These are phyloP conservation scores for Eilema caniola DNA, from an alignment of 2,888 invertebrate genomes.

Conservation along the genomic window DNA sequence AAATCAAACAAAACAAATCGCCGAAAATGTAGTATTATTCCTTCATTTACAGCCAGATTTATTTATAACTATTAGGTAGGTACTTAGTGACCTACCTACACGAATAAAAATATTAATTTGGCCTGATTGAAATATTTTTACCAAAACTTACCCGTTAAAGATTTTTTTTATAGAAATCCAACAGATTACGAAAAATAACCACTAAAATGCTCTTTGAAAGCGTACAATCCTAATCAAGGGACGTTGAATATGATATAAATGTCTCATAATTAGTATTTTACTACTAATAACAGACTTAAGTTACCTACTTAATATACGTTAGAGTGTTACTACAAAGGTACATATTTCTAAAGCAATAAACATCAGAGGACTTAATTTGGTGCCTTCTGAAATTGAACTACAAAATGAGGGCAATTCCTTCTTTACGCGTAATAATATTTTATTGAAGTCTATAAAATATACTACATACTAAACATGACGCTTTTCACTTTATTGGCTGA, in stretches of 20 bases:
- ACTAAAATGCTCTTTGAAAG: too few species aligned
- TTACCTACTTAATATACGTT: too few species aligned
- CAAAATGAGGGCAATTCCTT: background rate
- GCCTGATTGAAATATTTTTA: too few species aligned
- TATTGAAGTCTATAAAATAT: constrained; percentile 36
- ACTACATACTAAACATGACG: constrained; percentile 25
- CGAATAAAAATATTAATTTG: too few species aligned
- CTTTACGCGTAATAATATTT: constrained; percentile 37
- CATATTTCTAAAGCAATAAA: background rate
- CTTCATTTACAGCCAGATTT: too few species aligned
- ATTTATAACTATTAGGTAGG: too few species aligned
- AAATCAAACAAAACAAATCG: too few species aligned
- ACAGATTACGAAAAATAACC: too few species aligned
- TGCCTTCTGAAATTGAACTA: background rate
- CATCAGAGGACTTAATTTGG: background rate
- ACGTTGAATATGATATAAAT: background rate
- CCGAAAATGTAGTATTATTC: too few species aligned
- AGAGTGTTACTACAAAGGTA: background rate
- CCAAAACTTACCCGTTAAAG: too few species aligned
- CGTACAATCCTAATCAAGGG: background rate
- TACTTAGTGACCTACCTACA: too few species aligned
- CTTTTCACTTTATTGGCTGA: constrained; percentile 23
- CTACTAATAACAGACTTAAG: background rate
- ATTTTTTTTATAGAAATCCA: too few species aligned
- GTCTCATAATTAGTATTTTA: background rate